Evolutionary conservation across 2,888 invertebrate species (phyloP).

Genomic region (Andrena bicolor): DNA sequence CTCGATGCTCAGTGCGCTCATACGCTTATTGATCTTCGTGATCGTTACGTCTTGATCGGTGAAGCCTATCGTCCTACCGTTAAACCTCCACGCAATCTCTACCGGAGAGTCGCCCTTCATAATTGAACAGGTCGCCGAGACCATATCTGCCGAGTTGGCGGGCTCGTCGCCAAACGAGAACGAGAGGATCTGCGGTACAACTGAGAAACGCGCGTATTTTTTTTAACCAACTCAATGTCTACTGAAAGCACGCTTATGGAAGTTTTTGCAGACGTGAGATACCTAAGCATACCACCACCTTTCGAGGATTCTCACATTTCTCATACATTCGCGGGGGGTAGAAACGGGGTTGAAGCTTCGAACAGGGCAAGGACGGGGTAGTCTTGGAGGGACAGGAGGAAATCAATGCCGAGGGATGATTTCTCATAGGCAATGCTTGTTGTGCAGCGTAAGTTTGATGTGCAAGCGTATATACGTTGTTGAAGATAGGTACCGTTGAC

Average conservation of each 20-base stretch:
- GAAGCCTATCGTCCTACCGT: conserved; percentile 83
- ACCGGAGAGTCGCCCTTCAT: conserved; percentile 93
- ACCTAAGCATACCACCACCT: too few species aligned
- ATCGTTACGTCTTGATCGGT: conserved; percentile 84
- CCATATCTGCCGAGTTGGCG: conserved; percentile 84
- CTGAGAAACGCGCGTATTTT: background rate
- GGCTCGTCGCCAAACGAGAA: conserved; percentile 84
- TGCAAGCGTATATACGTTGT: conserved; percentile 63
- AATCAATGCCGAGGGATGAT: background rate
- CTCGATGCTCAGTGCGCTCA: conserved; percentile 89
- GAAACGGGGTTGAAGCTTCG: background rate
- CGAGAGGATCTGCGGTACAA: conserved; percentile 84
- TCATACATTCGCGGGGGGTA: background rate
- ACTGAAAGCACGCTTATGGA: conserved; percentile 66
- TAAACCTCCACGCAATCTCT: conserved; percentile 91
- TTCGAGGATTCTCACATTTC: too few species aligned
- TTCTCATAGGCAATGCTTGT: conserved; percentile 45
- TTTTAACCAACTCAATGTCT: conserved; percentile 65
- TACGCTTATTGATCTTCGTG: conserved; percentile 85
- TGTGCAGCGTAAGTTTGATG: conserved; percentile 54
- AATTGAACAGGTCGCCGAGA: conserved; percentile 89
- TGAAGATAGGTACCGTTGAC: conserved; percentile 86
- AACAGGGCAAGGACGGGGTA: background rate
- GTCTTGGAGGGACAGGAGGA: background rate
- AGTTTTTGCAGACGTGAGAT: too few species aligned